Evolutionary conservation across 2,888 invertebrate genomes (phyloP).

Genomic region (Epirrhoe tristata): DNA sequence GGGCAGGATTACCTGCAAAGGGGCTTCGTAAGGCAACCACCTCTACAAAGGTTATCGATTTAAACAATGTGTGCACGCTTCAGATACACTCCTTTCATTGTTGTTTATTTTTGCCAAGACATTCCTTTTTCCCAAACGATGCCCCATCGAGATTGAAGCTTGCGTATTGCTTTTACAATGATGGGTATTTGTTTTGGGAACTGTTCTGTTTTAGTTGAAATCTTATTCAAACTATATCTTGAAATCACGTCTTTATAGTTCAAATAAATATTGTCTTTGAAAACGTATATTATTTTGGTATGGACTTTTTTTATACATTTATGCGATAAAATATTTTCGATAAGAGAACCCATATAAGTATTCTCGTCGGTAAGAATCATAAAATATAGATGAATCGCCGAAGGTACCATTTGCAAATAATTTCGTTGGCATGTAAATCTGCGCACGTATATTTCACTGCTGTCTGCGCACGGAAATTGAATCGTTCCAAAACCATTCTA

Average conservation of each 20-base stretch:
- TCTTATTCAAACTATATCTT: not conserved
- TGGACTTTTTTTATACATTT: not conserved
- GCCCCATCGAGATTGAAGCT: constrained; percentile 37
- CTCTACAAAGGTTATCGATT: constrained; percentile 83
- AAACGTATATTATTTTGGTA: not conserved
- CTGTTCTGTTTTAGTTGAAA: constrained; percentile 17
- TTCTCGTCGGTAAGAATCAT: constrained; percentile 60
- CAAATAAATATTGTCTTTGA: no score
- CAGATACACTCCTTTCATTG: constrained; percentile 66
- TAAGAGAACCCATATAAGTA: constrained; percentile 57
- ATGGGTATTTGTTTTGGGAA: constrained; percentile 18
- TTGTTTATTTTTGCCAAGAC: constrained; percentile 54
- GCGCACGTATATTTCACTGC: constrained; percentile 81
- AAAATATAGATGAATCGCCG: constrained; percentile 74
- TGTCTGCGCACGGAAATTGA: constrained; percentile 84
- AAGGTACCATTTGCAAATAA: constrained; percentile 80
- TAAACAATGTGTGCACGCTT: constrained; percentile 76
- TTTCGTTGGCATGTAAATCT: constrained; percentile 82
- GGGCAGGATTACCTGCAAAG: constrained; percentile 85
- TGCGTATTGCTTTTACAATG: constrained; percentile 35
- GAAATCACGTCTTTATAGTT: no score
- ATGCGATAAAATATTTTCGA: constrained; percentile 24
- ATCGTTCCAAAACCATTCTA: constrained; percentile 79
- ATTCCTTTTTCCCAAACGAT: constrained; percentile 41
- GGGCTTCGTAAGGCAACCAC: constrained; percentile 80